Evolutionary conservation across 1,140 invertebrate genomes (phyloP), one percentile per base, ranked within the genome.

Genomic region (Dolichoris vasculosae): DNA sequence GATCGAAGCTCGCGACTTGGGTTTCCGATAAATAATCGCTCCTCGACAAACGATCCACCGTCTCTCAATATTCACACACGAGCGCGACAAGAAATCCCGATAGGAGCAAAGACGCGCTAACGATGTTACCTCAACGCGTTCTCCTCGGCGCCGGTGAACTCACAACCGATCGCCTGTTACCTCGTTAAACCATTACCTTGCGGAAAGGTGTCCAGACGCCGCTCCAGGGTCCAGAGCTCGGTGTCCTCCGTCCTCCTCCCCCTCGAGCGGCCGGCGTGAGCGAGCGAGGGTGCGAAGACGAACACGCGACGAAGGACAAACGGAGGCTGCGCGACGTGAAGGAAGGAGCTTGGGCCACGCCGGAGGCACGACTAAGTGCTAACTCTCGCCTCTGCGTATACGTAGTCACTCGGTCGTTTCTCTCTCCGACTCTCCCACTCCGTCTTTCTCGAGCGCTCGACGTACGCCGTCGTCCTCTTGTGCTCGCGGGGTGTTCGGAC

Each of bases 361-460:
- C 75, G 46, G 75, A 78, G 63, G 59, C 73, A 84, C 83, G 83
- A 84, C 83, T 84, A 78, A 84, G 32, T 78, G 15, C 30, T 38
- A 13, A 40, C 46, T 23, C 46, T 48, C 79, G 11, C 38, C 79
- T 0, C 64, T 11, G 26, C 64, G 55, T 2, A 32, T 23, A 11
- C 79, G 13, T 35, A 81, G 13, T 6, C 35, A 48, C 82, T 83
- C 73, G 15, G 55, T 48, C 55, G 55, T 59, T 59, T 77, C 55
- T 67, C 40, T 26, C 73, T 63, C 38, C 15, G 48, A 35, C 40
- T 64, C 38, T 83, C 64, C 51, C 71, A 30, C 78, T 43, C 55
- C 35, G 15, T 75, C 43, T 46, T 30, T n/a, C 40, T 23, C 71
- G 20, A 43, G 2, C 20, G 51, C 71, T 63, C 71, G 35, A 26